Evolutionary conservation across 1,140 invertebrate genomes (phyloP), one percentile per base, ranked within the genome.

Genomic region (Dendrolimus kikuchii): DNA sequence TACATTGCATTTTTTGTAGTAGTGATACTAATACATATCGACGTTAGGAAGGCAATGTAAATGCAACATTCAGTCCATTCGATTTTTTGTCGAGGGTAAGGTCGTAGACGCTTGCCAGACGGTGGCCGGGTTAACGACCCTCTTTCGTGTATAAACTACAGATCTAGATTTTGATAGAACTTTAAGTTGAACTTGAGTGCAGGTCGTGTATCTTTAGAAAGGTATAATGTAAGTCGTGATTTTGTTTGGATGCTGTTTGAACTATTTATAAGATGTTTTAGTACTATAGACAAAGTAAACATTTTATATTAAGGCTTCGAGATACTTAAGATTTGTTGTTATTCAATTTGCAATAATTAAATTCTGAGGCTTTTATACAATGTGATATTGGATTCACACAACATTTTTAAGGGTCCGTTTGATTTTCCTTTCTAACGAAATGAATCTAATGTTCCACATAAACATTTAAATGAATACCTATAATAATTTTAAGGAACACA

Each of bases 71-170:
- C 38, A 37, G 10, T 36, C 36, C n/a, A 6, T 36, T 23, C 36
- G 36, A n/a, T 52, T 7, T 44, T 8, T 38, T 23, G 6, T 36
- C 39, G 38, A 5, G n/a, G 55, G 66, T 64, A 50, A 60, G 62
- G 60, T 62, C 57, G 65, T 71, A 77, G 72, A 74, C 74, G 73
- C 57, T 59, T 61, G 55, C 56, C 64, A 77, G 74, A 77, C 74
- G 52, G 40, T 53, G 23, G 23, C 23, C 51, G 57, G 73, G 68
- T 68, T 54, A 68, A 70, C 54, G 65, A 66, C 66, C 70, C 42
- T 46, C 52, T 68, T 66, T 62, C 66, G 63, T 68, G 71, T 53
- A 53, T 59, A 57, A 66, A 60, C 51, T 62, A 60, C 52, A 61
- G 57, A 56, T 59, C 55, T 61, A 60, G 62, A 64, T 64, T 51